Conservation (phyloP, 2,797 vertebrate genomes). For the Chelon auratus region DNA sequence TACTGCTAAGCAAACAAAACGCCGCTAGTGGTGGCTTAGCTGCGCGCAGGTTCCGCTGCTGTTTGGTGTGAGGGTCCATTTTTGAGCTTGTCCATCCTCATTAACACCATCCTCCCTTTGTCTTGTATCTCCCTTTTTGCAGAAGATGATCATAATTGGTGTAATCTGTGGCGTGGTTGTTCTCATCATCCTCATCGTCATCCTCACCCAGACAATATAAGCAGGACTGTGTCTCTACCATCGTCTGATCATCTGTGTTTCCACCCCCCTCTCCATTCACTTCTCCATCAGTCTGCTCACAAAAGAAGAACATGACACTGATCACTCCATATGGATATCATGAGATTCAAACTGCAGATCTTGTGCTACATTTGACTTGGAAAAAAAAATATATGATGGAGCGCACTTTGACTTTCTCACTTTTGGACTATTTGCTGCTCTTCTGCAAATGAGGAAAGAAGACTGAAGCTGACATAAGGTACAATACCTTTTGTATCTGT, state of each 20-base stretch:
- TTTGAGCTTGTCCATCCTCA: conserved; percentile 10
- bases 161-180: conserved; percentile 71
- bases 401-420: conserved; percentile 8
- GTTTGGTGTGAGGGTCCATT: conserved; percentile 22
- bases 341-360: conserved; percentile 14
- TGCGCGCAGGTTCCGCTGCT: not conserved
- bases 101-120: conserved; percentile 21
- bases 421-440: conserved; percentile 33
- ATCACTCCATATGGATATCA: conserved; percentile 33
- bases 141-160: conserved; percentile 80
- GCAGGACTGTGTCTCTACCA: conserved; percentile 29
- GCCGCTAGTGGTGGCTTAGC: conserved; percentile 20
- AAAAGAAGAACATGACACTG: conserved; percentile 23
- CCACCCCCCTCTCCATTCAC: conserved; percentile 42
- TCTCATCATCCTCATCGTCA: conserved; percentile 72
- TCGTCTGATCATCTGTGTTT: conserved; percentile 12
- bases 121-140: conserved; percentile 49
- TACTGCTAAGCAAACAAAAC: conserved; percentile 46
- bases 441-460: conserved; percentile 62
- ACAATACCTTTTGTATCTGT: conserved; percentile 24
- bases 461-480: conserved; percentile 34
- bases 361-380: conserved; percentile 1
- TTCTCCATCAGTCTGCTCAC: conserved; percentile 39
- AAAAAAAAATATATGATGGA: not conserved
- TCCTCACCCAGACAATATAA: conserved; percentile 75